These are phyloP conservation scores for Myxocyprinus asiaticus DNA, from an alignment of 2,113 vertebrate species.

Conservation along the genomic window DNA sequence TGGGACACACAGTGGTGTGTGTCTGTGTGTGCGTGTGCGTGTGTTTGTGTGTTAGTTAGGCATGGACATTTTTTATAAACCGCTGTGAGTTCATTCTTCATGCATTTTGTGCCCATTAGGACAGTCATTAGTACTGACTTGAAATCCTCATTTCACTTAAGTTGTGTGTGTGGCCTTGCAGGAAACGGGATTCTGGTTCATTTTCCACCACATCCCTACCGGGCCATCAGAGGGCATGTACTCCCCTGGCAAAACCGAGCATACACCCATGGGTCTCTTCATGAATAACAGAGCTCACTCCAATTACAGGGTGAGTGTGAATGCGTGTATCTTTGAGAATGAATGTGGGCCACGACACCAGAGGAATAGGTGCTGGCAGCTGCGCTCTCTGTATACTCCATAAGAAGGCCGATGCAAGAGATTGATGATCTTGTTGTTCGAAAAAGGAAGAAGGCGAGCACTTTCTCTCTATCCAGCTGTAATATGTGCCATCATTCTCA, in stretches of 20 bases:
- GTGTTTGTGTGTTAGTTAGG: neutral
- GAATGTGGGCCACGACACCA: neutral
- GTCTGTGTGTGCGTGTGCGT: neutral
- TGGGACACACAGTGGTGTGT: neutral
- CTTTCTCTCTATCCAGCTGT: neutral
- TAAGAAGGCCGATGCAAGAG: conserved; percentile 10
- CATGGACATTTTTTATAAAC: neutral
- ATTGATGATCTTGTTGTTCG: conserved; percentile 20
- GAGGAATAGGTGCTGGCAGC: neutral
- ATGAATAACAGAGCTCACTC: conserved; percentile 94
- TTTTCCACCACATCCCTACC: conserved; percentile 93
- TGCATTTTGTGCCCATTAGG: conserved; percentile 26
- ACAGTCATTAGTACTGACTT: conserved; percentile 24
- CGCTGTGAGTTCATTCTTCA: conserved; percentile 26
- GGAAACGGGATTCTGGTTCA: conserved; percentile 98
- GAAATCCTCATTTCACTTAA: neutral
- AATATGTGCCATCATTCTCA: conserved; percentile 11
- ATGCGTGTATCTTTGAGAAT: neutral
- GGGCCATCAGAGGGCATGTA: conserved; percentile 92
- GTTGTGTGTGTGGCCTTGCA: conserved; percentile 60
- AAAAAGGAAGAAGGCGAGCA: neutral
- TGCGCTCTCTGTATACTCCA: conserved; percentile 1
- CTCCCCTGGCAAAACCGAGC: conserved; percentile 87
- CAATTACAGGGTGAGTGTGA: conserved; percentile 87
- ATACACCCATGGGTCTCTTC: conserved; percentile 89